Evolutionary conservation across 2,888 invertebrate genomes (phyloP).

Genomic region (Trachelus troglodyta): DNA sequence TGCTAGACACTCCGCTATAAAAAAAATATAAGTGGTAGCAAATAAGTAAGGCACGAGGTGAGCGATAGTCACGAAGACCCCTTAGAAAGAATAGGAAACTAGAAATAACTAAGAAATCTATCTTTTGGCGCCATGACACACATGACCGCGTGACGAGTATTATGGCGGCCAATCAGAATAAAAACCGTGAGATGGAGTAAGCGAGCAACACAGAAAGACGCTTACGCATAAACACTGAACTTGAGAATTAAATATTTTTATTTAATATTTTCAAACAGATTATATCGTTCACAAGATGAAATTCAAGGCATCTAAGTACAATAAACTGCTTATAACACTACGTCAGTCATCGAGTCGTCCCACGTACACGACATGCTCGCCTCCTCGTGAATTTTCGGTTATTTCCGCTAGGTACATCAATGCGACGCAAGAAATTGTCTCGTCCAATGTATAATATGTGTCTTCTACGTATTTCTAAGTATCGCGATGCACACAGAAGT

Average conservation of each 20-base stretch:
- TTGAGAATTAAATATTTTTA: not conserved
- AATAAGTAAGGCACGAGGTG: not conserved
- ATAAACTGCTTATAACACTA: not conserved
- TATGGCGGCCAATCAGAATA: not conserved
- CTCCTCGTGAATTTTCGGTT: not conserved
- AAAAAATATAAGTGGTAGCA: not conserved
- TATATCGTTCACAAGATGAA: not conserved
- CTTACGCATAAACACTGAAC: constrained; percentile 44
- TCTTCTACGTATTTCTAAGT: not conserved
- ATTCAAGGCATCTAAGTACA: not conserved
- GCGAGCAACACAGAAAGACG: constrained; percentile 35
- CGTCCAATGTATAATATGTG: not conserved
- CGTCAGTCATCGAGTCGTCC: not conserved
- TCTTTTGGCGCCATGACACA: constrained; percentile 22
- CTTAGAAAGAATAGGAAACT: not conserved
- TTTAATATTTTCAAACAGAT: not conserved
- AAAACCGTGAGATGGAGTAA: not conserved
- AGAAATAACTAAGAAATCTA: constrained; percentile 21
- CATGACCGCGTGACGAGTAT: constrained; percentile 16
- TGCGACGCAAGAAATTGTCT: not conserved
- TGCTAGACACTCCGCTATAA: not conserved
- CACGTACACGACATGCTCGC: not conserved
- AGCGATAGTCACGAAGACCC: not conserved
- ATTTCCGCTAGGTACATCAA: not conserved
- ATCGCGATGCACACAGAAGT: not conserved